These are phyloP conservation scores for Sweltsa coloradensis DNA, from an alignment of 1,140 invertebrate species.

Conservation along the genomic window DNA sequence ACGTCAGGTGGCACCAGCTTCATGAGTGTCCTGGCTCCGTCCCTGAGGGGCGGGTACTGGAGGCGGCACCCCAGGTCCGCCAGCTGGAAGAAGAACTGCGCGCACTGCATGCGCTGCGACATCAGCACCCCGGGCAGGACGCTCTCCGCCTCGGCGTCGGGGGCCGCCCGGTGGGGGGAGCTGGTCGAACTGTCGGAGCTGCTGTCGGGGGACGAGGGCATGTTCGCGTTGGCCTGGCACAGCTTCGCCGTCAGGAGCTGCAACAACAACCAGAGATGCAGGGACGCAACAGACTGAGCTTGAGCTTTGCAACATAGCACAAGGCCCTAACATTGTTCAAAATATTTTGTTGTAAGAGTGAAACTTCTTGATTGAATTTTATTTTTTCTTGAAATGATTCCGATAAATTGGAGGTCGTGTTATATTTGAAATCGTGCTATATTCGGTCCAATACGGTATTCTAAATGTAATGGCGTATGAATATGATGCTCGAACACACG, in stretches of 20 bases:
- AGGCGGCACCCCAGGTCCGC: constrained; percentile 78
- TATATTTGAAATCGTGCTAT: no score
- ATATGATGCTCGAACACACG: no score
- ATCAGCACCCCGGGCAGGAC: constrained; percentile 78
- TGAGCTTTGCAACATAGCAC: no score
- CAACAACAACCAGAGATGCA: constrained; percentile 19
- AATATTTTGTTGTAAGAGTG: no score
- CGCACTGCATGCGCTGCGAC: constrained; percentile 67
- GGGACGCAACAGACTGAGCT: no score
- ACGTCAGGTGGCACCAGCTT: constrained; percentile 81
- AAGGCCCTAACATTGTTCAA: no score
- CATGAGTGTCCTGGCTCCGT: constrained; percentile 75
- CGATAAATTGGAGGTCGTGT: no score
- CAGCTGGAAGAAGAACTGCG: constrained; percentile 81
- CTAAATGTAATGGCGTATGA: no score
- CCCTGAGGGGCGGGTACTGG: constrained; percentile 63
- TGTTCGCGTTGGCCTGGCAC: constrained; percentile 63
- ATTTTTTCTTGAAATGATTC: no score
- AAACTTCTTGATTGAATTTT: no score
- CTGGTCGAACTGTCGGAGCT: constrained; percentile 79
- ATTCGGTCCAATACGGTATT: no score
- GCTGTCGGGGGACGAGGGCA: constrained; percentile 76
- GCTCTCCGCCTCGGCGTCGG: constrained; percentile 74
- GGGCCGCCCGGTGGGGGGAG: constrained; percentile 68
- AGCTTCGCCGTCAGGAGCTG: constrained; percentile 77